Evolutionary conservation across 2,113 vertebrate genomes (phyloP).

Genomic region (Cygnus buccinator): DNA sequence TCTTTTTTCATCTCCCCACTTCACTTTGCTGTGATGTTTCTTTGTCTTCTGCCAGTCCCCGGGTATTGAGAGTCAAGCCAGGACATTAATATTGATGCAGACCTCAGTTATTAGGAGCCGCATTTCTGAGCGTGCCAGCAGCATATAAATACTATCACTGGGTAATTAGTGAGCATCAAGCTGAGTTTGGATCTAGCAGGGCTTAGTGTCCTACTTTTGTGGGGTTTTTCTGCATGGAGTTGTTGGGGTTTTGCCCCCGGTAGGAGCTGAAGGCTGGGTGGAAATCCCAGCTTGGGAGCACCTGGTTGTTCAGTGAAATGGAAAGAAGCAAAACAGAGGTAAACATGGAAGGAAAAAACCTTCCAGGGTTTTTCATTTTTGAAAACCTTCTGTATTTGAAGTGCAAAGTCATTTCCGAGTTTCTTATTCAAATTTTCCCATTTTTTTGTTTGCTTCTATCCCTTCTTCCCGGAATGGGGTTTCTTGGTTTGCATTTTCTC

Average conservation of each 20-base stretch:
- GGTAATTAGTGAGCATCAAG: conserved; percentile 73
- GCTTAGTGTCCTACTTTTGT: conserved; percentile 31
- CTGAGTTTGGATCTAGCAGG: conserved; percentile 56
- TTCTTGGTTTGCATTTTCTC: background rate
- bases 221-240: background rate
- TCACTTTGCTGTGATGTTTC: background rate
- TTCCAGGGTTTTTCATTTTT: background rate
- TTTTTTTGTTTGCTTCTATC: background rate
- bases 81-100: conserved; percentile 75
- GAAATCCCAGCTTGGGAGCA: background rate
- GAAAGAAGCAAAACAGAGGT: background rate
- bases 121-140: conserved; percentile 51
- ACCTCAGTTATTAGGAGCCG: conserved; percentile 45
- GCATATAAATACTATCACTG: conserved; percentile 64
- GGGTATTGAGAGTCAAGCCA: conserved; percentile 24
- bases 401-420: background rate
- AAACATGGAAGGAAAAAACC: background rate
- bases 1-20: background rate
- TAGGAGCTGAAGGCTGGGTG: background rate
- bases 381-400: background rate
- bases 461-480: background rate
- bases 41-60: background rate
- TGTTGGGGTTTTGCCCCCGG: background rate
- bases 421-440: background rate
- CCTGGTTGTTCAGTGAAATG: background rate